phyloP scores from a whole-genome alignment of 2,797 vertebrate genomes.

The Tinamus major region DNA sequence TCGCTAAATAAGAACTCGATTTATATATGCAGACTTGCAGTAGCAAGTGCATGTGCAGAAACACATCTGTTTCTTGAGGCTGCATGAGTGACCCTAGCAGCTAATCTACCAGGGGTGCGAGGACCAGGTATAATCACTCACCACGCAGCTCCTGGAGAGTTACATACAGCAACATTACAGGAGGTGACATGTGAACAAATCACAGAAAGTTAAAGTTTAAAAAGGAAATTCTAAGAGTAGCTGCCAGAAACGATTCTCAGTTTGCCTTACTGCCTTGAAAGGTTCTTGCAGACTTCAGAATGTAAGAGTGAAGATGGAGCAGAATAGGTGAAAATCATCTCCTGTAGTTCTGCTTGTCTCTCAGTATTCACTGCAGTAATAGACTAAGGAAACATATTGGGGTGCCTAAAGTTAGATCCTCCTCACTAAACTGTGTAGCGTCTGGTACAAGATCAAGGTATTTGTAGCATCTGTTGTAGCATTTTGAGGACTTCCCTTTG shows the following conservation, averaged over 20 bases:
- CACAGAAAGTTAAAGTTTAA: background rate
- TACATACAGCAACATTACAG: background rate
- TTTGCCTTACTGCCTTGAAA: background rate
- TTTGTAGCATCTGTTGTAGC: background rate
- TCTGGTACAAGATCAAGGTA: background rate
- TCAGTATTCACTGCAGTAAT: background rate
- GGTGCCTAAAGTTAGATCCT: background rate
- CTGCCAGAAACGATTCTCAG: background rate
- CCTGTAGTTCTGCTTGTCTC: background rate
- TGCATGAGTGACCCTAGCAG: background rate
- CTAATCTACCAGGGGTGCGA: background rate
- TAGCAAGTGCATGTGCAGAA: background rate
- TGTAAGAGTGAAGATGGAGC: background rate
- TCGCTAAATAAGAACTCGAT: background rate
- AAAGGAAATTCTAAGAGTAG: background rate
- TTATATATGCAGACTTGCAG: background rate
- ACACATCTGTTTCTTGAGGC: background rate
- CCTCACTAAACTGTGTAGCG: background rate
- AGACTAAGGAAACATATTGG: background rate
- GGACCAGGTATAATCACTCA: background rate
- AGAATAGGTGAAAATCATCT: background rate
- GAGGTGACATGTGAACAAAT: background rate
- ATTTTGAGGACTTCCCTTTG: background rate
- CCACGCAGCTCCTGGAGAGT: background rate
- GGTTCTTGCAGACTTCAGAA: background rate